phyloP scores from a whole-genome alignment of 1,140 invertebrate species.

The Trypoxylus dichotomus region DNA sequence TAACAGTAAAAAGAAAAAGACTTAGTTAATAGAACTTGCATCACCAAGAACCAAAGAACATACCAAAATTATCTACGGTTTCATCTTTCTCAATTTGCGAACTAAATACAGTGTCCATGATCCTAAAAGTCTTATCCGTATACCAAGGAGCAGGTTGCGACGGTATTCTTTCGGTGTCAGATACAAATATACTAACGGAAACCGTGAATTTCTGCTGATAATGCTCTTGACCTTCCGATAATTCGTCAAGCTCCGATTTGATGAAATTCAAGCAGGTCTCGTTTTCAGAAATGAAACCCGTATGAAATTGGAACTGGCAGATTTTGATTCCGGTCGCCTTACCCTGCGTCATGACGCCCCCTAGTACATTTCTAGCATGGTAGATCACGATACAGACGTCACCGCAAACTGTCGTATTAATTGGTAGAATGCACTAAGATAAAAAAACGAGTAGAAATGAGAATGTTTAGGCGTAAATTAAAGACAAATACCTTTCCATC shows the following conservation, averaged over 20 bases:
- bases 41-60: too few species aligned
- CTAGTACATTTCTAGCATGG: slow-evolving; percentile 85
- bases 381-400: slow-evolving; percentile 82
- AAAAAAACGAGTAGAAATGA: neutral
- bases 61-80: slow-evolving; percentile 77
- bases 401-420: slow-evolving; percentile 71
- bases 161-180: slow-evolving; percentile 65
- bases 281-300: slow-evolving; percentile 78
- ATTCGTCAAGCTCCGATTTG: slow-evolving; percentile 78
- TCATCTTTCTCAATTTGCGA: slow-evolving; percentile 82
- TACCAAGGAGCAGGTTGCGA: slow-evolving; percentile 76
- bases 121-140: slow-evolving; percentile 59
- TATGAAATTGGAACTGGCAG: slow-evolving; percentile 85
- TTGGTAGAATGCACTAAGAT: slow-evolving; percentile 48
- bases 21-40: neutral
- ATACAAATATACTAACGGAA: slow-evolving; percentile 73
- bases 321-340: slow-evolving; percentile 86
- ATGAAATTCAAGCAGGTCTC: slow-evolving; percentile 74
- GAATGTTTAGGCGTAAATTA: slow-evolving; percentile 43
- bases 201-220: slow-evolving; percentile 77
- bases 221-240: slow-evolving; percentile 76
- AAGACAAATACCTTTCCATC: slow-evolving; percentile 70
- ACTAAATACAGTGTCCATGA: slow-evolving; percentile 72
- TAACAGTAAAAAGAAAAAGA: neutral
- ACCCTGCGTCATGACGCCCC: slow-evolving; percentile 71